Evolutionary conservation across 2,113 vertebrate genomes (phyloP), one percentile per base, ranked within the genome.

Genomic region (Thunnus maccoyii): DNA sequence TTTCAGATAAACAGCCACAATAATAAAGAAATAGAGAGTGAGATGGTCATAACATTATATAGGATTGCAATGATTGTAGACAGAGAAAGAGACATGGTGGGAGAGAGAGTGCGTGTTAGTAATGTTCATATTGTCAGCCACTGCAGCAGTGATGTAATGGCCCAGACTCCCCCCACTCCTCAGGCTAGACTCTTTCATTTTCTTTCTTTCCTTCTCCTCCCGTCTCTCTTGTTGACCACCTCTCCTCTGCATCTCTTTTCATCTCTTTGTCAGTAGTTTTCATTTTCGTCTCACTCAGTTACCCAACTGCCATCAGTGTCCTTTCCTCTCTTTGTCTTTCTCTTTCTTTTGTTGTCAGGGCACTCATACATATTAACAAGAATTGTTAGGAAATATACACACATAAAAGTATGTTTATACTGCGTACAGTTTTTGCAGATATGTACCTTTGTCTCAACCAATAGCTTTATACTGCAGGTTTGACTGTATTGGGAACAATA

Each of bases 71-170:
- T 67, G 32, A 50, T 22, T 63, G 55, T 62, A 60, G 60, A 76
- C 52, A 84, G 25, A 73, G 25, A 76, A 36, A 36, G 32, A 36
- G 7, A 41, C 36, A 41, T 41, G 36, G 36, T 7, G 36, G 9
- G 6, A 64, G 44, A 30, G 32, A 48, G 11, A 18, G 64, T 32
- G 54, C 27, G 52, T 13, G 46, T 32, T 36, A 32, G 44, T 58
- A 57, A 63, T 74, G 71, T 80, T 86, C 50, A 58, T 76, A 56
- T 62, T 86, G 80, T 87, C 68, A 81, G 87, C 78, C 87, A 81
- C 91, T 89, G 88, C 88, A 90, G 87, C 64, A 57, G 80, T 90
- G 88, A 91, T 84, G 84, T 91, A 89, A 92, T 91, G 81, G 73
- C 56, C 71, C 66, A 78, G 67, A 64, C 83, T 20, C 76, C 63